These are phyloP conservation scores for Sminthurinus aureus DNA, from an alignment of 2,888 invertebrate genomes.

Conservation along the genomic window DNA sequence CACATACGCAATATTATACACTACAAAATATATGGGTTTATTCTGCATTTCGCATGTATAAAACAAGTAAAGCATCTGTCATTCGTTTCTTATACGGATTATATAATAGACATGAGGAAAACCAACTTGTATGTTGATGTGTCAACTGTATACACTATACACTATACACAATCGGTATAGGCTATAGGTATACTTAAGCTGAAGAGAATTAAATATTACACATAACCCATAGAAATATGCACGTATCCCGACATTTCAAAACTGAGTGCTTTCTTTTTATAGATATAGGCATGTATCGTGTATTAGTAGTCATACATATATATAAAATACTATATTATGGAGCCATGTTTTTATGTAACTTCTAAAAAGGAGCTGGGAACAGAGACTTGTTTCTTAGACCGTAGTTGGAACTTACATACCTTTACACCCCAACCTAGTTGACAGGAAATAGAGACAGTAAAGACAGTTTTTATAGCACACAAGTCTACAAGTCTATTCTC, in stretches of 20 bases:
- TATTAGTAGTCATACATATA: neutral
- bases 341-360: too few species aligned
- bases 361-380: too few species aligned
- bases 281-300: neutral
- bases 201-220: neutral
- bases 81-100: neutral
- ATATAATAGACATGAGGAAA: neutral
- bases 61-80: neutral
- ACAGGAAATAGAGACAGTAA: neutral
- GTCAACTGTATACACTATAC: neutral
- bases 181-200: too few species aligned
- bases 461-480: neutral
- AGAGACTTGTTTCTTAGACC: too few species aligned
- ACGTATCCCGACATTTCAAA: neutral
- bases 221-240: neutral
- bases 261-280: neutral
- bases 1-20: too few species aligned
- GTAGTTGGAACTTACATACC: neutral
- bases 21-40: neutral
- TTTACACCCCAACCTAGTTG: neutral
- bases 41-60: too few species aligned
- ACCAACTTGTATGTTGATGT: neutral
- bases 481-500: conserved; percentile 49
- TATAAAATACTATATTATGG: neutral
- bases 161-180: neutral